Evolutionary conservation across 1,140 invertebrate species (phyloP).

Genomic region (Pachypeltis micranthus): DNA sequence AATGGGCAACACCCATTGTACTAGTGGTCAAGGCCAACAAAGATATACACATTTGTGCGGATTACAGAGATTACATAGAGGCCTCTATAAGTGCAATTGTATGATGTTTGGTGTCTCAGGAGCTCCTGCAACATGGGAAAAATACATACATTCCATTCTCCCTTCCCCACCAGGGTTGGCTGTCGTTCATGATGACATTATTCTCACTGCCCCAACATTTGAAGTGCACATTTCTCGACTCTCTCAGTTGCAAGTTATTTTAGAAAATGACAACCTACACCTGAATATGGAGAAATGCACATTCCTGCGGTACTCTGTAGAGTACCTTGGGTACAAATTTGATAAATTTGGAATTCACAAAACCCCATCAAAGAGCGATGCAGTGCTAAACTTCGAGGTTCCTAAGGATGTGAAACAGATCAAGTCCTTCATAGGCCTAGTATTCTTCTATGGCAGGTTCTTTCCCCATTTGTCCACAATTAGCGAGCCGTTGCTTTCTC

Average conservation of each 20-base stretch:
- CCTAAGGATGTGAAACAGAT: constrained; percentile 21
- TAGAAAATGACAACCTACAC: not conserved
- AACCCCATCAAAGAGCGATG: not conserved
- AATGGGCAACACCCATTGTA: constrained; percentile 35
- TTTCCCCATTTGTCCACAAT: constrained; percentile 12
- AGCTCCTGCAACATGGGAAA: constrained; percentile 27
- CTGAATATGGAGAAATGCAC: not conserved
- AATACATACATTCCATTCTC: constrained; percentile 24
- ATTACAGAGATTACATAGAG: constrained; percentile 35
- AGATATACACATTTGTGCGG: constrained; percentile 35
- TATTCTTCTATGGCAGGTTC: constrained; percentile 17
- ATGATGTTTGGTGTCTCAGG: constrained; percentile 28
- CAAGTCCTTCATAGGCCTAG: constrained; percentile 26
- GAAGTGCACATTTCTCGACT: not conserved
- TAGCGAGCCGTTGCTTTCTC: constrained; percentile 10
- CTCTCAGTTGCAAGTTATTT: not conserved
- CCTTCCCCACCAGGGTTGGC: not conserved
- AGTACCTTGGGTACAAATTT: constrained; percentile 14
- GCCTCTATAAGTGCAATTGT: constrained; percentile 28
- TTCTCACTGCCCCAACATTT: not conserved
- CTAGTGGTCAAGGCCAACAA: constrained; percentile 33
- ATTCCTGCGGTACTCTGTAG: not conserved
- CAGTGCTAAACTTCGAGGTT: not conserved
- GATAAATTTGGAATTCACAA: constrained; percentile 17
- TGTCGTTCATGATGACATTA: not conserved